Evolutionary conservation across 1,140 invertebrate genomes (phyloP).

Genomic region (Drosophila guanche): DNA sequence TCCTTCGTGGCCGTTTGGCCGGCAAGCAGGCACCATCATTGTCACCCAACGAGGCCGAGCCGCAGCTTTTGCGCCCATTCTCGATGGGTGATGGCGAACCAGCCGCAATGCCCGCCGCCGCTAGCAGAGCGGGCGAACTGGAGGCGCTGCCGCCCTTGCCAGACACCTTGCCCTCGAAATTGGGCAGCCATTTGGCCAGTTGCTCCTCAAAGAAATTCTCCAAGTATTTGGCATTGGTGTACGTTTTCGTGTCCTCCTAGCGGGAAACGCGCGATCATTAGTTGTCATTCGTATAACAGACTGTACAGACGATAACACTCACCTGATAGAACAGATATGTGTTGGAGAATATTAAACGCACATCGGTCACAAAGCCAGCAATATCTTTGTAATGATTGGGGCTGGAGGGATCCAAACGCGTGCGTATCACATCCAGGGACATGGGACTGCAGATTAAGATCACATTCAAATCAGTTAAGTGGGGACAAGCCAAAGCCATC

Average conservation of each 20-base stretch:
- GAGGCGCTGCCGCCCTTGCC: slow-evolving; percentile 43
- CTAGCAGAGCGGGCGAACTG: slow-evolving; percentile 53
- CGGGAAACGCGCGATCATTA: slow-evolving; percentile 62
- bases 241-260: slow-evolving; percentile 92
- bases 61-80: slow-evolving; percentile 74
- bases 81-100: slow-evolving; percentile 63
- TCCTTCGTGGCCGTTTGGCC: slow-evolving; percentile 64
- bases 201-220: slow-evolving; percentile 94
- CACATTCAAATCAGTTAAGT: neutral
- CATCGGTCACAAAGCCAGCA: slow-evolving; percentile 91
- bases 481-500: neutral
- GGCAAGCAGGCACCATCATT: slow-evolving; percentile 72
- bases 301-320: slow-evolving; percentile 82
- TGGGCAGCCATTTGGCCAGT: slow-evolving; percentile 91
- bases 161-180: slow-evolving; percentile 85
- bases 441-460: slow-evolving; percentile 89
- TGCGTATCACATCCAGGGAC: slow-evolving; percentile 92
- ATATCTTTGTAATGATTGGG: slow-evolving; percentile 90
- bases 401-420: slow-evolving; percentile 89
- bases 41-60: slow-evolving; percentile 66
- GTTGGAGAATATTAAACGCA: slow-evolving; percentile 94
- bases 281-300: slow-evolving; percentile 4
- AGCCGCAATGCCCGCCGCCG: slow-evolving; percentile 29
- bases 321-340: slow-evolving; percentile 93
- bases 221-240: slow-evolving; percentile 91